A percentile compares a stretch with the other conserved stretches of the same genome.
phyloP scores from a whole-genome alignment of 2,113 vertebrate species.

The Mustelus asterias region DNA sequence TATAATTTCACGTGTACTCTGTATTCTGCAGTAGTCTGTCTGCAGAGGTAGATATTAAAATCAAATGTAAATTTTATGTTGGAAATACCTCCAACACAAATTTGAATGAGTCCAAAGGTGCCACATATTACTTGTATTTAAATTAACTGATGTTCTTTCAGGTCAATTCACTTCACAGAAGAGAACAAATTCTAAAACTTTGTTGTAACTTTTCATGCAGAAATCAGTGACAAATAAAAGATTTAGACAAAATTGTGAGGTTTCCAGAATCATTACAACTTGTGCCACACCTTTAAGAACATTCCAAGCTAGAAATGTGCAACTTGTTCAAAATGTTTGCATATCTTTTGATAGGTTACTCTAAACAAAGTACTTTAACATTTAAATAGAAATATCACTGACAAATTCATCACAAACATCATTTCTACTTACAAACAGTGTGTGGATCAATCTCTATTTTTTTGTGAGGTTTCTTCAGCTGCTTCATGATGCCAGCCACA shows the following conservation, averaged over 20 bases:
- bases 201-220: background rate
- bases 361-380: background rate
- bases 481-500: conserved; percentile 88
- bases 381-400: background rate
- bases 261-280: background rate
- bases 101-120: background rate
- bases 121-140: too few relatives aligned
- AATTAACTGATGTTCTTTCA: background rate
- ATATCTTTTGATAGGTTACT: background rate
- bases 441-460: conserved; percentile 78
- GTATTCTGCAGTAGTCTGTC: background rate
- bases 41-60: background rate
- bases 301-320: too few relatives aligned
- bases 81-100: background rate
- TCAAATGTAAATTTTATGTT: background rate
- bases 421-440: conserved; percentile 69
- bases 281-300: background rate
- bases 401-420: background rate
- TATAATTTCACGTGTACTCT: background rate
- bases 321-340: background rate
- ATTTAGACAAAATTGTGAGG: background rate
- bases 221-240: background rate
- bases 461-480: conserved; percentile 83
- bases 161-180: background rate
- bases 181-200: background rate